phyloP scores from a whole-genome alignment of 2,113 vertebrate species.

The Ophiodon elongatus region DNA sequence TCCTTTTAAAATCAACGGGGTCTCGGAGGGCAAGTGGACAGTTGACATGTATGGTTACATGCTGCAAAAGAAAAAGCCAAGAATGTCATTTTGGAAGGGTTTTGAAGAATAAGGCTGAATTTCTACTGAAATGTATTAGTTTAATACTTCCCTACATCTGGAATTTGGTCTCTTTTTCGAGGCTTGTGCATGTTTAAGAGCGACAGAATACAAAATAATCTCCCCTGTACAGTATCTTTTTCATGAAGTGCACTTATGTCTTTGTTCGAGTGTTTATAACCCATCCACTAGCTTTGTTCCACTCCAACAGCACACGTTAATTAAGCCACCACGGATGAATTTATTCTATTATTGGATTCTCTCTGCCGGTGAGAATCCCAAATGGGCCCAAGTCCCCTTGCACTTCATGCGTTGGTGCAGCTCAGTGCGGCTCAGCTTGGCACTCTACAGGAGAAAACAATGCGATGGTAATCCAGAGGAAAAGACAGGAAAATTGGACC shows the following conservation, averaged over 20 bases:
- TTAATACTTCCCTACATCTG: not conserved
- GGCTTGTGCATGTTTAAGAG: not conserved
- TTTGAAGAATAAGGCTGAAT: not conserved
- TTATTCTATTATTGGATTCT: slow-evolving; percentile 63
- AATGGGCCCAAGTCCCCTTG: slow-evolving; percentile 29
- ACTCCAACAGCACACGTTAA: slow-evolving; percentile 56
- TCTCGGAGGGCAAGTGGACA: slow-evolving; percentile 23
- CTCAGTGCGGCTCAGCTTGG: slow-evolving; percentile 6
- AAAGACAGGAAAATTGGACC: slow-evolving; percentile 48
- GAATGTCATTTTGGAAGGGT: not conserved
- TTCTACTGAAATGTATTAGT: not conserved
- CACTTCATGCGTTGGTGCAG: slow-evolving; percentile 11
- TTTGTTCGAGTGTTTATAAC: slow-evolving; percentile 54
- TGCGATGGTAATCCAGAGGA: slow-evolving; percentile 45
- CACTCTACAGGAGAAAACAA: slow-evolving; percentile 33
- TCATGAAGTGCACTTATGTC: slow-evolving; percentile 27
- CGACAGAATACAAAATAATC: not conserved
- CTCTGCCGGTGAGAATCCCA: slow-evolving; percentile 29
- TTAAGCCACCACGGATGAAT: slow-evolving; percentile 65
- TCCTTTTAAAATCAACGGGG: slow-evolving; percentile 2
- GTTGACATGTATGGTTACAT: slow-evolving; percentile 27
- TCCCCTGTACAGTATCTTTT: not conserved
- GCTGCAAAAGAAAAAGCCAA: not conserved
- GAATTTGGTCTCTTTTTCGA: not conserved
- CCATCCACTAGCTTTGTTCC: slow-evolving; percentile 68